These are phyloP conservation scores for Forbesichthys agassizii DNA, from an alignment of 2,113 vertebrate species.

Conservation along the genomic window DNA sequence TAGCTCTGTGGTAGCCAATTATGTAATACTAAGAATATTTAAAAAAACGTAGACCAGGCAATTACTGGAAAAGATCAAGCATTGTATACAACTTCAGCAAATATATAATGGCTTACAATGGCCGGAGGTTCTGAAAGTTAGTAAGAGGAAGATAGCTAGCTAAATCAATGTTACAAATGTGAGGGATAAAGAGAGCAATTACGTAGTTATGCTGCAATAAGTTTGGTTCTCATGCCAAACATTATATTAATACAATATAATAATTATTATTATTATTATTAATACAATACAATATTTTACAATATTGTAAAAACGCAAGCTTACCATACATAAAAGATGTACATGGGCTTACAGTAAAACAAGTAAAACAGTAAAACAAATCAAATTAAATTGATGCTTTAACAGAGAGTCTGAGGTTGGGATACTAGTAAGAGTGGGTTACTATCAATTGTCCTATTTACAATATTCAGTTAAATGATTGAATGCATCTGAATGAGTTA, in stretches of 20 bases:
- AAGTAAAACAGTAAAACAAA: too few species aligned
- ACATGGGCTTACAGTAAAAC: too few species aligned
- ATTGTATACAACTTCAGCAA: slow-evolving; percentile 17
- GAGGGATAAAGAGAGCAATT: too few species aligned
- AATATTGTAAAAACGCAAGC: too few species aligned
- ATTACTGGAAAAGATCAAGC: slow-evolving; percentile 23
- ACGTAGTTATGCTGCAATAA: too few species aligned
- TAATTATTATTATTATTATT: too few species aligned
- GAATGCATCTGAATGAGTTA: not conserved
- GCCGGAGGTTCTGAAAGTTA: slow-evolving; percentile 27
- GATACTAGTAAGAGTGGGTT: not conserved
- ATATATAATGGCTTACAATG: slow-evolving; percentile 31
- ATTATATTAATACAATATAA: too few species aligned
- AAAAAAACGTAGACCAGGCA: not conserved
- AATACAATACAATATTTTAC: too few species aligned
- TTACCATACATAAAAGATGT: too few species aligned
- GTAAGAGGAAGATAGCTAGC: not conserved
- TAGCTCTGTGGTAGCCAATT: not conserved
- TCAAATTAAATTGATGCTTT: not conserved
- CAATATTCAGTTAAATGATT: not conserved
- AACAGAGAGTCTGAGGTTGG: not conserved
- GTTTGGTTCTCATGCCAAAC: too few species aligned
- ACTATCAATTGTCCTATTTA: too few species aligned
- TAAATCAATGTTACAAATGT: slow-evolving; percentile 2
- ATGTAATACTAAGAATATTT: not conserved